These are phyloP conservation scores for Geophilus truncorum DNA, from an alignment of 2,888 invertebrate genomes.

Conservation along the genomic window DNA sequence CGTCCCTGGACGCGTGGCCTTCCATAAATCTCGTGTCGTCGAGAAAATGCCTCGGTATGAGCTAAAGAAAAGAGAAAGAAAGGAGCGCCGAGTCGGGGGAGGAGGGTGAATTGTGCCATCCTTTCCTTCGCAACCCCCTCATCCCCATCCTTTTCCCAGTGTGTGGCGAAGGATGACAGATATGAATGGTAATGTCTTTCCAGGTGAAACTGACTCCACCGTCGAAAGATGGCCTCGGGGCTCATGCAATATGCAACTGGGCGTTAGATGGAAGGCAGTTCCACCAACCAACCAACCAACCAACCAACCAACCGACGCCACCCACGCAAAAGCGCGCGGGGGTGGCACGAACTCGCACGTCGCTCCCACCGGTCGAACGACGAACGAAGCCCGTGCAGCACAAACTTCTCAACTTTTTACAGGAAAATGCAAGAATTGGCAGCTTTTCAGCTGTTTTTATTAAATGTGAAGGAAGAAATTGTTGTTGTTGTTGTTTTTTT, in stretches of 20 bases:
- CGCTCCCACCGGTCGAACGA: neutral
- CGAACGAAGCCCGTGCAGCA: neutral
- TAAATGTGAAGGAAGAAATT: no score
- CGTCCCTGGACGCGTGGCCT: conserved; percentile 27
- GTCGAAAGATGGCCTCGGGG: conserved; percentile 12
- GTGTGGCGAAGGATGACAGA: conserved; percentile 23
- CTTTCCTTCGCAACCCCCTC: neutral
- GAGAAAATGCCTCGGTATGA: neutral
- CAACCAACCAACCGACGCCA: neutral
- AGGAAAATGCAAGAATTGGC: no score
- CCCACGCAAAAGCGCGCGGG: neutral
- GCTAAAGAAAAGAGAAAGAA: neutral
- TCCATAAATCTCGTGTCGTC: conserved; percentile 21
- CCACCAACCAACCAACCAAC: neutral
- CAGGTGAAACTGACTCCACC: conserved; percentile 33
- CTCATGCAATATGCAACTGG: conserved; percentile 32
- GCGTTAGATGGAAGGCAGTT: neutral
- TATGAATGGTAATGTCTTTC: conserved; percentile 31
- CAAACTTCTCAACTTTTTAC: no score
- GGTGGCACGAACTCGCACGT: neutral
- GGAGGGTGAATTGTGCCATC: neutral
- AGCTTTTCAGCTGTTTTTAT: no score
- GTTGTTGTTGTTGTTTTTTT: no score
- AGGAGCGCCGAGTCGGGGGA: neutral
- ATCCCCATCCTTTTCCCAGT: neutral